Base-by-base conservation (phyloP, 2,797 vertebrate species). In the Sebastes dallii region DNA sequence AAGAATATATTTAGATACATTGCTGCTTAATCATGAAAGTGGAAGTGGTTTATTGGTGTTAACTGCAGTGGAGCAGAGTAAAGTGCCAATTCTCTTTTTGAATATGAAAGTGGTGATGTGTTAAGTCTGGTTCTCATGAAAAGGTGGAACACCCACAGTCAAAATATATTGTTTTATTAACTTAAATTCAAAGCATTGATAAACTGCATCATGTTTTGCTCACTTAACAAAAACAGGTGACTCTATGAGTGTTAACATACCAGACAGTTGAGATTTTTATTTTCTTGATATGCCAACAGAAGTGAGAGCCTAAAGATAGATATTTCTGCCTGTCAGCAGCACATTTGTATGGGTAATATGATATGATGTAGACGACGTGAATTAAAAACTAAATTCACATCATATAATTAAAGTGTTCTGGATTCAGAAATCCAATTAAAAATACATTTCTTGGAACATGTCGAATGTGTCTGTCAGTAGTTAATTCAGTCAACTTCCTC, bases 401-500 rank as follows among this genome's bases (percentile, higher is more conserved):
- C 60, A 5, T 5, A 12, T 42, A 18, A 29, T 66, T 8, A 67
- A 12, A 32, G 10, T 11, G 34, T 34, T 34, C 10, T 34, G 34
- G 34, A 34, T 34, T 34, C 34, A 34, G 24, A 59, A 52, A 65
- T 8, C 4, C 39, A 25, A 36, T 7, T 29, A 4, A 58, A 25
- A 59, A 71, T n/a, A 24, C 25, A 18, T 3, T 58, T 52, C 12
- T 24, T 52, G 42, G 8, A 16, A 7, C 2, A 62, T 58, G 10
- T 25, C 2, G 32, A 65, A 70, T 36, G 10, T 39, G 11, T 68
- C 22, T 22, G n/a, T 30, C 12, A 22, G 18, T 24, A 4, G 14
- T 62, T 65, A 4, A 6, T 20, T 36, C 24, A 50, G 59, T 65
- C 20, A n/a, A 68, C 67, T 72, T 76, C 72, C 75, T 72, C 72